phyloP scores from a whole-genome alignment of 1,140 invertebrate species.

The Drosophila neocordata region DNA sequence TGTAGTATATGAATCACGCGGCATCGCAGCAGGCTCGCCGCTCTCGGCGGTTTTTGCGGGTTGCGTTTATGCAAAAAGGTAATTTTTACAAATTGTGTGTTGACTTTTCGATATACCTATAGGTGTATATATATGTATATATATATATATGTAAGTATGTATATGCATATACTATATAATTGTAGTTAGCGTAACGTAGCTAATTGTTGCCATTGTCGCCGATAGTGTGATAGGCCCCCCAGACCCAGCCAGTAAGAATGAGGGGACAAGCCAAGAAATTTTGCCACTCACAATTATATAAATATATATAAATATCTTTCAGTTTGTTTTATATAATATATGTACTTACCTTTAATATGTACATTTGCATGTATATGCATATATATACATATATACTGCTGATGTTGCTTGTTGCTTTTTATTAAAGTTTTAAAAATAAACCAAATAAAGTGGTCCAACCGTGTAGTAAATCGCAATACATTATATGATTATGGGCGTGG shows the following conservation, averaged over 20 bases:
- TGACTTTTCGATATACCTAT: slow-evolving; percentile 10
- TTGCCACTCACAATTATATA: neutral
- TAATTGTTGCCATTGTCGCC: slow-evolving; percentile 6
- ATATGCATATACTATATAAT: neutral
- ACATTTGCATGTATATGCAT: neutral
- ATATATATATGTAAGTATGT: neutral
- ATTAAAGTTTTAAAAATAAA: slow-evolving; percentile 10
- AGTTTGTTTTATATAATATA: no score
- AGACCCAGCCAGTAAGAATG: neutral
- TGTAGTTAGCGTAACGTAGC: slow-evolving; percentile 17
- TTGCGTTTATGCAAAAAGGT: slow-evolving; percentile 10
- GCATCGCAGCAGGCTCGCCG: slow-evolving; percentile 17
- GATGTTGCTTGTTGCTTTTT: neutral
- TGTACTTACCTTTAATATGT: neutral
- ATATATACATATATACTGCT: neutral
- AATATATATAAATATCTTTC: neutral
- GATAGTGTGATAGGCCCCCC: slow-evolving; percentile 12
- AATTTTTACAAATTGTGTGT: slow-evolving; percentile 9
- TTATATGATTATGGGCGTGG: slow-evolving; percentile 2
- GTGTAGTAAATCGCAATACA: neutral
- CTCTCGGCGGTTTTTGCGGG: neutral
- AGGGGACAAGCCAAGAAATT: neutral
- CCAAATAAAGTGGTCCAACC: neutral
- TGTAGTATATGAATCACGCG: slow-evolving; percentile 54
- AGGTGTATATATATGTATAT: slow-evolving; percentile 1